These are phyloP conservation scores for Eristalis pertinax DNA, from an alignment of 2,888 invertebrate species.

Conservation along the genomic window DNA sequence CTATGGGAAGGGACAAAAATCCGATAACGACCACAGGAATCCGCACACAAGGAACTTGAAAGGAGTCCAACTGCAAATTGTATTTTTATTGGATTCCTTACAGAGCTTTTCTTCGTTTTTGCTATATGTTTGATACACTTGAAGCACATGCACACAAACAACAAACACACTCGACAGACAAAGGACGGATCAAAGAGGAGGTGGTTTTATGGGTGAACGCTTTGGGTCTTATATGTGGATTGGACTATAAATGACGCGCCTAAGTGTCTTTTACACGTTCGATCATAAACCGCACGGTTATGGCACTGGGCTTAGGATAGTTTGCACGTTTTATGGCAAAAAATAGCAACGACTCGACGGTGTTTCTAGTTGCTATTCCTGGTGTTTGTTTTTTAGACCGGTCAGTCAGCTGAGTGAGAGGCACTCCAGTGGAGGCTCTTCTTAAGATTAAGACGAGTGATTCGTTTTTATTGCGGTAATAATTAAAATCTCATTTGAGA, in stretches of 20 bases:
- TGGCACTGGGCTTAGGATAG: conserved; percentile 38
- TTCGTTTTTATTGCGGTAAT: conserved; percentile 43
- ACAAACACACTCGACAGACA: conserved; percentile 13
- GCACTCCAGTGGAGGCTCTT: background rate
- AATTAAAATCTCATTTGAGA: conserved; percentile 48
- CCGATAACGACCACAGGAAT: conserved; percentile 68
- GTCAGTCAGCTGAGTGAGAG: conserved; percentile 4
- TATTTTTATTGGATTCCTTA: conserved; percentile 69
- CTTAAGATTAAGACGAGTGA: conserved; percentile 28
- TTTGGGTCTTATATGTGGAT: conserved; percentile 61
- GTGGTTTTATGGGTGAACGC: conserved; percentile 57
- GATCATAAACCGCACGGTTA: conserved; percentile 69
- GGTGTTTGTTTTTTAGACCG: conserved; percentile 10
- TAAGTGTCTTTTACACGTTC: conserved; percentile 65
- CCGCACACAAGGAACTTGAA: conserved; percentile 58
- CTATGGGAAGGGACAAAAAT: conserved; percentile 30
- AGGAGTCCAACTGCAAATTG: conserved; percentile 68
- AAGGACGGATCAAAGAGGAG: conserved; percentile 32
- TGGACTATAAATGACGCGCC: conserved; percentile 68
- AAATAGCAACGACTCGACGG: background rate
- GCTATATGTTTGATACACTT: conserved; percentile 49
- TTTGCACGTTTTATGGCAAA: conserved; percentile 53
- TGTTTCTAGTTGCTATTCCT: background rate
- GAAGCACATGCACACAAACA: background rate
- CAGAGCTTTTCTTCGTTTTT: conserved; percentile 38